Conservation (phyloP, 2,113 vertebrate species). For the Hyaena hyaena region DNA sequence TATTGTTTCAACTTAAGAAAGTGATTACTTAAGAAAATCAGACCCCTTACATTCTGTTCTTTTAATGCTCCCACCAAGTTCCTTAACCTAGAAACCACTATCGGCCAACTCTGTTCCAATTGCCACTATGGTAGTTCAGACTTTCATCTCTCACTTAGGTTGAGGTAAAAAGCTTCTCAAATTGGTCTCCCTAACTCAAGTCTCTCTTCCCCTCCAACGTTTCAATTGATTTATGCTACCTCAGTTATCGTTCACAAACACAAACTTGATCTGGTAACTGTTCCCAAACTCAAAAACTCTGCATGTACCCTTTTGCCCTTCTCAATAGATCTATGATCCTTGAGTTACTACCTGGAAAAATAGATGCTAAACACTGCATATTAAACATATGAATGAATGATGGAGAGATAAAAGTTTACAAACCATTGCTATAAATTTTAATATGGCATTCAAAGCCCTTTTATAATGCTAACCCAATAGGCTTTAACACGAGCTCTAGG, state of each 20-base stretch:
- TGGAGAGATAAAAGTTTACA: background rate
- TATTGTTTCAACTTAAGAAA: background rate
- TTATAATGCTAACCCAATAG: background rate
- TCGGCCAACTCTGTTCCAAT: background rate
- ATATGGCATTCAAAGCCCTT: background rate
- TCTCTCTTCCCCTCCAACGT: background rate
- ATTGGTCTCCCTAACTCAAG: background rate
- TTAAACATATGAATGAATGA: background rate
- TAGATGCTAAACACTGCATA: background rate
- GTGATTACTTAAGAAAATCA: background rate
- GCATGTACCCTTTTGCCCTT: background rate
- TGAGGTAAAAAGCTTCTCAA: background rate
- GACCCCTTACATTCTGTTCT: background rate
- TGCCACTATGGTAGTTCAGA: background rate
- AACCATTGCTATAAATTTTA: background rate
- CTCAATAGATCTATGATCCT: background rate
- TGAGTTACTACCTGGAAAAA: background rate
- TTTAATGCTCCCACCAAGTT: background rate
- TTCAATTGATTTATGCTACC: background rate
- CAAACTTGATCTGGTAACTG: background rate
- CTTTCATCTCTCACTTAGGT: background rate
- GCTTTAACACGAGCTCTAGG: background rate
- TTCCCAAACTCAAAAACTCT: background rate
- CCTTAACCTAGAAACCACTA: background rate
- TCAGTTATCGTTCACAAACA: conserved; percentile 20